phyloP scores from a whole-genome alignment of 2,888 invertebrate genomes.

The Cephus nigrinus region DNA sequence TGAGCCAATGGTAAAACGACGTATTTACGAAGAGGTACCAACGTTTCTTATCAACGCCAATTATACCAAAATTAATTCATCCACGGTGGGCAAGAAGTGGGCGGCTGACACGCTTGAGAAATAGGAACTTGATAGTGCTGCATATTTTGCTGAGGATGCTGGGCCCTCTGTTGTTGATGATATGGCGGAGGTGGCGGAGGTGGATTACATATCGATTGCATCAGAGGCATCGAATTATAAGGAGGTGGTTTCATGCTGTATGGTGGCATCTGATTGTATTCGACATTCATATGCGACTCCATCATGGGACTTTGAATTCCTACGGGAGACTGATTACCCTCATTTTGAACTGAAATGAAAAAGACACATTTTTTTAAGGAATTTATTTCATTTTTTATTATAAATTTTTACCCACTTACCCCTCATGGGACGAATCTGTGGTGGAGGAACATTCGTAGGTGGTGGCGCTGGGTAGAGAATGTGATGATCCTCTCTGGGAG shows the following conservation, averaged over 20 bases:
- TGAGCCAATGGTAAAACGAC: background rate
- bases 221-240: constrained; percentile 48
- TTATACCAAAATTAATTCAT: constrained; percentile 40
- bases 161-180: constrained; percentile 41
- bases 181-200: constrained; percentile 54
- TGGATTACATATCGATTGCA: constrained; percentile 58
- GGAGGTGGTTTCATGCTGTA: constrained; percentile 51
- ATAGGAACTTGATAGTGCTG: constrained; percentile 52
- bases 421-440: constrained; percentile 54
- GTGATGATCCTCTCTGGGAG: constrained; percentile 46
- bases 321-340: constrained; percentile 50
- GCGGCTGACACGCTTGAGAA: constrained; percentile 49
- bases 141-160: constrained; percentile 42
- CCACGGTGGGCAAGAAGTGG: constrained; percentile 50
- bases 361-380: background rate
- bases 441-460: constrained; percentile 59
- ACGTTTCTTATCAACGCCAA: background rate
- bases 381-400: background rate
- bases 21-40: background rate
- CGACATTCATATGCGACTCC: constrained; percentile 47
- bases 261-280: constrained; percentile 49
- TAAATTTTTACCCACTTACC: constrained; percentile 32
- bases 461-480: constrained; percentile 39
- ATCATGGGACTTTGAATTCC: constrained; percentile 38
- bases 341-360: constrained; percentile 42